Base-by-base conservation (phyloP, 1,140 invertebrate species). In the Radopholus similis region DNA sequence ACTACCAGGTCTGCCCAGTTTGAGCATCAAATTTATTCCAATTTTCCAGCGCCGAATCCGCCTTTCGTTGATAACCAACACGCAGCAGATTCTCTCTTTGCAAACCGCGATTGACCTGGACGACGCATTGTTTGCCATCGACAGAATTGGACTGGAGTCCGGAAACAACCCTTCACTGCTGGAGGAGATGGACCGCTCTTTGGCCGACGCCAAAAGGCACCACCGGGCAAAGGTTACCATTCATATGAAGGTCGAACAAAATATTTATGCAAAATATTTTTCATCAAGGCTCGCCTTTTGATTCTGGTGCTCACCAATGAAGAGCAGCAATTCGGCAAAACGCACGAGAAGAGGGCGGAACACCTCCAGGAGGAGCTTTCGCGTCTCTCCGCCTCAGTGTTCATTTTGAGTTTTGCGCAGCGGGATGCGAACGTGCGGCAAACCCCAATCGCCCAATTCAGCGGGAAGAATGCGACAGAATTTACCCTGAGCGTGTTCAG, bases 101-200 rank as follows among this genome's bases (percentile, higher is more conserved):
- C 37, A 49, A 28, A 56, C 28, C 37, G 30, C 66, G 4, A 53
- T 68, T 53, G 35, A 47, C 35, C n/a, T 51, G 32, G 66, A 68
- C 32, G 66, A 68, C 54, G 66, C 66, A n/a, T 18, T 68, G 35
- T 68, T 68, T 42, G 66, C 65, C 26, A 37, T 68, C 8, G 66
- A 68, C 18, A 34, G 66, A 35, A 23, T 62, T 21, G 56, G 54
- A 28, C 47, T 51, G 8, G 47, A 51, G n/a, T n/a, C 23, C 23
- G 23, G 37, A 30, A 4, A 34, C 55, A 13, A 28, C 30, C 4
- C 11, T 3, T 57, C n/a, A n/a, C n/a, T n/a, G n/a, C 47, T 8
- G 5, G 47, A 21, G 1, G 47, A 51, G 30, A 21, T 21, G 8
- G 47, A 26, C 21, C 23, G n/a, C 21, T 26, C 47, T 23, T 21